Conservation (phyloP, 2,113 vertebrate genomes). For the Calypte anna region DNA sequence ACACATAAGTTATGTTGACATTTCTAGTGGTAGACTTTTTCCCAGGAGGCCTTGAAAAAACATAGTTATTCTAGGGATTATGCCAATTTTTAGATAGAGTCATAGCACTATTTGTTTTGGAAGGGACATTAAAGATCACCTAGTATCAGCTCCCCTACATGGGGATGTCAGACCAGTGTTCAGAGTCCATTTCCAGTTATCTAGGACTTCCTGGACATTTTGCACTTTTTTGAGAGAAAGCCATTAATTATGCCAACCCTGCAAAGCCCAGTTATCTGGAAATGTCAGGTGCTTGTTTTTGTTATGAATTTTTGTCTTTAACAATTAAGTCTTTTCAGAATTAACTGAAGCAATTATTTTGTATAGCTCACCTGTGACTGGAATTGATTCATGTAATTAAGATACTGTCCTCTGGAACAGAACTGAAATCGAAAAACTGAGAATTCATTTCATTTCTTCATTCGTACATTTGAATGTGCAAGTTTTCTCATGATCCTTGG, state of each 20-base stretch:
- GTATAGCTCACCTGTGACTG: background rate
- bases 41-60: background rate
- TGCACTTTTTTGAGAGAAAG: background rate
- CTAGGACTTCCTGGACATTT: background rate
- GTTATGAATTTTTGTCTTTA: background rate
- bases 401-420: background rate
- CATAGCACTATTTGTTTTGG: no score
- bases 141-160: no score
- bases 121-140: no score
- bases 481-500: background rate
- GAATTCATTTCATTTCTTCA: background rate
- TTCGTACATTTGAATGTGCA: background rate
- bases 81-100: background rate
- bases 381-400: background rate
- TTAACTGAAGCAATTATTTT: background rate
- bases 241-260: rapidly evolving
- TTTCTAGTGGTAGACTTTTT: background rate
- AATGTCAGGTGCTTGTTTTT: background rate
- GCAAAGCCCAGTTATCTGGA: background rate
- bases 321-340: background rate
- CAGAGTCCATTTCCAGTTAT: background rate
- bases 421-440: background rate
- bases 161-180: background rate
- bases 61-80: background rate
- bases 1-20: background rate